Evolutionary conservation across 1,140 invertebrate species (phyloP).

Genomic region (Drosophila nikananu): DNA sequence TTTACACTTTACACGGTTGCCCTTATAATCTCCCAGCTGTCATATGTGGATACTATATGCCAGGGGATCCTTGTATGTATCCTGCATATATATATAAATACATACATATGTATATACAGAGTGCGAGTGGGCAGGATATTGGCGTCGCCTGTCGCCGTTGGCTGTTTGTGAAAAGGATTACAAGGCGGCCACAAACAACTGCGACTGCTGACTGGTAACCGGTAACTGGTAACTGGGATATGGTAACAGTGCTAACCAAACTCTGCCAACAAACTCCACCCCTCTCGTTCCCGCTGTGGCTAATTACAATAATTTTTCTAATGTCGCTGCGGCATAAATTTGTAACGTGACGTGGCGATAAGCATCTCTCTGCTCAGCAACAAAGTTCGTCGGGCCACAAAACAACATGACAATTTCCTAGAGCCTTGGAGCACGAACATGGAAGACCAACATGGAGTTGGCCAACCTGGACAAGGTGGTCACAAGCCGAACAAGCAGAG

Average conservation of each 20-base stretch:
- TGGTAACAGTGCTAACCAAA: conserved; percentile 15
- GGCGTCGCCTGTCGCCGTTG: conserved; percentile 68
- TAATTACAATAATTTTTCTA: conserved; percentile 83
- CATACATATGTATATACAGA: conserved; percentile 11
- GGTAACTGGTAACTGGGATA: conserved; percentile 21
- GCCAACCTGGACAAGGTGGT: conserved; percentile 47
- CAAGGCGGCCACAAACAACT: conserved; percentile 72
- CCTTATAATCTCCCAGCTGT: conserved; percentile 72
- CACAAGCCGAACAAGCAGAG: conserved; percentile 27
- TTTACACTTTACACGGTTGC: conserved; percentile 78
- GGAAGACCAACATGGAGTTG: conserved; percentile 47
- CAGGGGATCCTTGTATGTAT: conserved; percentile 3
- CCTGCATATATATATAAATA: conserved; percentile 1
- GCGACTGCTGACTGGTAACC: conserved; percentile 37
- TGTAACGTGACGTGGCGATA: conserved; percentile 78
- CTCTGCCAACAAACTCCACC: conserved; percentile 6
- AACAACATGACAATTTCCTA: conserved; percentile 78
- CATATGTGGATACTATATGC: conserved; percentile 56
- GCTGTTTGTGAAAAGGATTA: conserved; percentile 78
- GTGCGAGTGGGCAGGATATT: conserved; percentile 63
- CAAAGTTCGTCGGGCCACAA: conserved; percentile 9
- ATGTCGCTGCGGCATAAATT: conserved; percentile 74
- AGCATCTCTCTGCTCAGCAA: conserved; percentile 51
- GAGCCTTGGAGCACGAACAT: conserved; percentile 69
- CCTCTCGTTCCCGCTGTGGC: conserved; percentile 29